Conservation (phyloP, 2,888 invertebrate species). For the Diachrysia chrysitis region DNA sequence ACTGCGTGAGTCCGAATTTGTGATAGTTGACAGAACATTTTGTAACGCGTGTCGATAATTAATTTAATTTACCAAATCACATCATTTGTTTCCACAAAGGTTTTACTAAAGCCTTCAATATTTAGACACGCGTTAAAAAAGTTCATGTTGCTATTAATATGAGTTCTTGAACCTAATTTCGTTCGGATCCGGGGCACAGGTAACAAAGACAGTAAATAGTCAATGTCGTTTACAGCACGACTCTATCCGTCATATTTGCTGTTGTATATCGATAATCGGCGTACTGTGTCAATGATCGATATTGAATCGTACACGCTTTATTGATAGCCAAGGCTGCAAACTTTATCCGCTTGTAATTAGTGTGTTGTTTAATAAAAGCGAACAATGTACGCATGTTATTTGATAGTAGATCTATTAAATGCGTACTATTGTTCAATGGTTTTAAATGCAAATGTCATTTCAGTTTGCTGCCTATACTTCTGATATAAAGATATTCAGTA, state of each 20-base stretch:
- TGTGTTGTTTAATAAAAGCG: slow-evolving; percentile 57
- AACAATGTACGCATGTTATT: slow-evolving; percentile 53
- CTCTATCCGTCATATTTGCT: slow-evolving; percentile 74
- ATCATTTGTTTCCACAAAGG: slow-evolving; percentile 31
- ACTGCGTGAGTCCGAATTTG: slow-evolving; percentile 23
- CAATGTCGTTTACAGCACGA: slow-evolving; percentile 85
- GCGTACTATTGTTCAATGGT: slow-evolving; percentile 50
- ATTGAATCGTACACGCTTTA: slow-evolving; percentile 67
- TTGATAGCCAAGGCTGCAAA: slow-evolving; percentile 65
- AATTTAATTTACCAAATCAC: slow-evolving; percentile 43
- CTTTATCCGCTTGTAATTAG: slow-evolving; percentile 67
- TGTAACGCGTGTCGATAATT: slow-evolving; percentile 37
- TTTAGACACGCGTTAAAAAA: slow-evolving; percentile 59
- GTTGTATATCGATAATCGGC: slow-evolving; percentile 74
- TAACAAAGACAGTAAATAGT: slow-evolving; percentile 77
- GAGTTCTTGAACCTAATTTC: slow-evolving; percentile 82
- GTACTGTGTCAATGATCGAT: slow-evolving; percentile 75
- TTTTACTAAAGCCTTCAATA: slow-evolving; percentile 39
- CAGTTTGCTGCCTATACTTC: too few relatives aligned
- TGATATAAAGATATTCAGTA: too few relatives aligned
- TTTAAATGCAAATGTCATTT: slow-evolving; percentile 40
- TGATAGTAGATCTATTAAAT: slow-evolving; percentile 47
- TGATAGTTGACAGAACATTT: slow-evolving; percentile 50
- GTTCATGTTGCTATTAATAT: slow-evolving; percentile 53
- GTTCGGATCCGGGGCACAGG: slow-evolving; percentile 79